These are phyloP conservation scores for Ploceus nigricollis DNA, from an alignment of 2,113 vertebrate species.

Conservation along the genomic window DNA sequence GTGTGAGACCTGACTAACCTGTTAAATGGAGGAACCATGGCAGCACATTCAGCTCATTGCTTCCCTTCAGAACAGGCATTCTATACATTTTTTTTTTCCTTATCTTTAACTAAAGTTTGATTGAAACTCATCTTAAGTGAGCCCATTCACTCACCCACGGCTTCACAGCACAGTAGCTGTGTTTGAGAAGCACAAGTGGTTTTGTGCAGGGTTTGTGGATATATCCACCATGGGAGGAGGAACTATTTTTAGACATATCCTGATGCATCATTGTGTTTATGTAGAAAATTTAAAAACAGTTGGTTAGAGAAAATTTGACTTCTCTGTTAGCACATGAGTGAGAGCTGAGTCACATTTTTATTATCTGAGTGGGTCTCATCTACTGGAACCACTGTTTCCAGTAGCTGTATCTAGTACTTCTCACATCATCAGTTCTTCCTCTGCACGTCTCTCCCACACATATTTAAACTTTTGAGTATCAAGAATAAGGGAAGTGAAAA, in stretches of 20 bases:
- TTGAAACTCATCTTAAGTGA: neutral
- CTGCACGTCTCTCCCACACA: neutral
- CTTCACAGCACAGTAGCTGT: neutral
- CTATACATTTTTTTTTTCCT: neutral
- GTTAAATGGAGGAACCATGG: neutral
- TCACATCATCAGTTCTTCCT: neutral
- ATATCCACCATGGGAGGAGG: neutral
- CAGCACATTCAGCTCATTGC: neutral
- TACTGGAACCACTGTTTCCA: slow-evolving; percentile 41
- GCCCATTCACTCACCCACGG: neutral
- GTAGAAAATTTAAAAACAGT: slow-evolving; percentile 35
- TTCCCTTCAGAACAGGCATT: neutral
- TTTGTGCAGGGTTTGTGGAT: slow-evolving; percentile 47
- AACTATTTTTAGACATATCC: slow-evolving; percentile 25
- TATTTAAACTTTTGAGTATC: neutral
- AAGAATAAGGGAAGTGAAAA: neutral
- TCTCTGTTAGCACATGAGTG: slow-evolving; percentile 10
- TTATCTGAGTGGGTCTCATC: slow-evolving; percentile 32
- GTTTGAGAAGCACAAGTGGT: neutral
- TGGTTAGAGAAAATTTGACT: slow-evolving; percentile 32
- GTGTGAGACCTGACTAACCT: neutral
- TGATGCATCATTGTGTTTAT: slow-evolving; percentile 55
- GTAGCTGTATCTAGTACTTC: neutral
- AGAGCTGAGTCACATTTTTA: slow-evolving; percentile 52
- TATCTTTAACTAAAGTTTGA: neutral